Percentiles rank a stretch among this genome's conserved stretches.
These are phyloP conservation scores for Spinus olivaceus DNA, from an alignment of 2,797 vertebrate genomes.

Conservation along the genomic window DNA sequence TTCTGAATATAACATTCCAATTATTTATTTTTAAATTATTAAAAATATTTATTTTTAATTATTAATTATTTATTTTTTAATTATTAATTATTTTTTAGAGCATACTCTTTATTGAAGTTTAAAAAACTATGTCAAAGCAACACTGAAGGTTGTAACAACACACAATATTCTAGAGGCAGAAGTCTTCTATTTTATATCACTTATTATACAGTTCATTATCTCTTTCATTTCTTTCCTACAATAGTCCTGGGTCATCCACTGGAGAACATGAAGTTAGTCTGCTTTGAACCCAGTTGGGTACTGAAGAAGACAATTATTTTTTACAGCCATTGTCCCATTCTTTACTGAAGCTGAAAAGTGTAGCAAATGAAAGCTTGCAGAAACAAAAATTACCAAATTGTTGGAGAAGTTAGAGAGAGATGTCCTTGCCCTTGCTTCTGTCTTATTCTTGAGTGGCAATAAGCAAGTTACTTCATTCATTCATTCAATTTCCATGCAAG, in stretches of 20 bases:
- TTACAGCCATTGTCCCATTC: neutral
- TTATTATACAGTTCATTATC: neutral
- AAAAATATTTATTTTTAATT: too few relatives aligned
- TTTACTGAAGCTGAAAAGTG: neutral
- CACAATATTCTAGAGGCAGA: neutral
- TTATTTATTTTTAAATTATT: neutral
- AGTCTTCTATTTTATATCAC: neutral
- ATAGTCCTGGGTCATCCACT: neutral
- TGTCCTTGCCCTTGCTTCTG: neutral
- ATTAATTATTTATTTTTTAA: too few relatives aligned
- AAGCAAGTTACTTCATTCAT: neutral
- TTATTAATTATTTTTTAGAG: neutral
- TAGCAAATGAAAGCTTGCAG: neutral
- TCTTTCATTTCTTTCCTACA: neutral
- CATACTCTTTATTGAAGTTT: neutral
- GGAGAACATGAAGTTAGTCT: neutral
- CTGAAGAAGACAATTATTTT: neutral
- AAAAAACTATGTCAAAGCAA: neutral
- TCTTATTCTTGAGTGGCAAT: neutral
- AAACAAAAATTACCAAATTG: neutral
- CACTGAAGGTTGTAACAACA: neutral
- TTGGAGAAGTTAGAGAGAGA: neutral
- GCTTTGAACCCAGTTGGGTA: neutral
- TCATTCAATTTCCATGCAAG: neutral
- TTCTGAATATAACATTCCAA: neutral